Evolutionary conservation across 2,797 vertebrate species (phyloP), one percentile per base, ranked within the genome.

Genomic region (Falco columbarius): DNA sequence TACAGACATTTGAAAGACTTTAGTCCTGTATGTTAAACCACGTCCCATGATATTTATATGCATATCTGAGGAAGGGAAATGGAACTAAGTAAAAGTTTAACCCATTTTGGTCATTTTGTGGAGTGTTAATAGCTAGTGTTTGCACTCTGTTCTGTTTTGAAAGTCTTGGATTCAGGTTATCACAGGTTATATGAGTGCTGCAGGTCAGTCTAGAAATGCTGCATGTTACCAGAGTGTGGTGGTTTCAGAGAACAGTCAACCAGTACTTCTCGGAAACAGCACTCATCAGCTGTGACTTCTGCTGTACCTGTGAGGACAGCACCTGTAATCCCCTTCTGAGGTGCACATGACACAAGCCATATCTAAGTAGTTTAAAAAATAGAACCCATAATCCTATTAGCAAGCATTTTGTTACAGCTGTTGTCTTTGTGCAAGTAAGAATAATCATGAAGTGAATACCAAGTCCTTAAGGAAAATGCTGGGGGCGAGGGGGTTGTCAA

Each of bases 351-450:
- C 88, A 72, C 46, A 63, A 93, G 76, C 76, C 3, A 1, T 86
- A 40, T n/a, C 58, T 82, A 84, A 95, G 83, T 44, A 86, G 91
- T 92, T 92, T 90, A 84, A 55, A 91, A 63, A 81, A 82, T 85
- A 79, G 79, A 88, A 70, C 0, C 19, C 34, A 26, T 76, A 93
- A 91, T 91, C 92, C 46, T 89, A 27, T 93, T 93, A 95, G 32
- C 32, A 71, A 74, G 59, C 10, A 10, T 80, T 96, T 91, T 86
- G 44, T 58, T 90, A 67, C 88, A 68, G 79, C 66, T 0, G 0
- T 77, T 91, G 77, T 76, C 56, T 92, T 82, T 47, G 38, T 42
- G 17, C 0, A 7, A 58, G 40, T 87, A 82, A 94, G 93, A 93
- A 76, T 70, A 89, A 87, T 83, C 0, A 1, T 32, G 9, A 55